Base-by-base conservation (phyloP, 2,888 invertebrate genomes). In the Cephus pygmeus region DNA sequence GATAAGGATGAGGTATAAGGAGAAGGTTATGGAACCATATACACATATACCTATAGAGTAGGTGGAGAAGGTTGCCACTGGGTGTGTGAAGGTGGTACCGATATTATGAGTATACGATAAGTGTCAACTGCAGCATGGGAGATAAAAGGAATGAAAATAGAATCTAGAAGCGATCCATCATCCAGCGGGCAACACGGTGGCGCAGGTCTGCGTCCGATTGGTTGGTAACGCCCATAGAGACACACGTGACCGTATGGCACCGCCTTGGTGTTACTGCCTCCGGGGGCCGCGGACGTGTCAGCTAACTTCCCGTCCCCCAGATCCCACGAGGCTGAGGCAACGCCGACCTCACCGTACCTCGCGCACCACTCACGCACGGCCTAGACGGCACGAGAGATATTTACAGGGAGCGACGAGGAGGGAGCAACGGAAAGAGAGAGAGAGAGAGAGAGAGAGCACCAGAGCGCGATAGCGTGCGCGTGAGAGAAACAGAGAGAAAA, bases 101-200 rank as follows among this genome's bases (percentile, higher is more conserved):
- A 83, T 84, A 83, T 83, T 83, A 80, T 76, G 76, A 77, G 80
- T 71, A 84, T 40, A 75, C 88, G 89, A 90, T 91, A 91, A 90
- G 89, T 90, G 91, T 91, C 91, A 91, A 91, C 91, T 90, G 90
- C 91, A 90, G 84, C 88, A 87, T 85, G 88, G 86, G 86, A 91
- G 91, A 91, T 91, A 91, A 91, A 91, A 91, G 87, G 86, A 89
- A 87, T 87, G 88, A 88, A 90, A 89, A 90, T 88, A 90, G 89
- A 90, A 90, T 89, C 86, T 85, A 83, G 80, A 79, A 83, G 85
- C 89, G 91, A 91, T 91, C 91, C 91, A 91, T 91, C 91, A 91
- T 88, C 88, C 85, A 87, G 89, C 84, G 88, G 85, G 87, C 88
- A 85, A 87, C 85, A 81, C 81, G 79, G 76, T 69, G 83, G 83